A percentile compares a stretch with the other conserved stretches of the same genome.
Conservation (phyloP, 2,797 vertebrate species). For the Chloroceryle amazona region DNA sequence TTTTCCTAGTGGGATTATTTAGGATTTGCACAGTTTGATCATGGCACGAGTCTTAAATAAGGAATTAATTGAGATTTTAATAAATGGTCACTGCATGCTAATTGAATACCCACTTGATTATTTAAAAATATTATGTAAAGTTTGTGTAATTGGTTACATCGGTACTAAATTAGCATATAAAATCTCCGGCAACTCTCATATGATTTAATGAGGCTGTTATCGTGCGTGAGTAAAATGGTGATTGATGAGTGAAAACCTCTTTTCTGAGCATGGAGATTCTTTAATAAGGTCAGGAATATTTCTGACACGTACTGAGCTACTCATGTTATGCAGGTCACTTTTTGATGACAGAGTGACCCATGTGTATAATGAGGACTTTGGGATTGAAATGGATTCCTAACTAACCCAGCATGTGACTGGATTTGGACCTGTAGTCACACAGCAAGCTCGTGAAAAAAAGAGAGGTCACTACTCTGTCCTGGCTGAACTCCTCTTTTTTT, state of each 20-base stretch:
- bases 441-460: neutral
- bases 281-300: conserved; percentile 71
- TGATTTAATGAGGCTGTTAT: conserved; percentile 75
- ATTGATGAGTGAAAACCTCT: conserved; percentile 66
- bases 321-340: conserved; percentile 56
- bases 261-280: conserved; percentile 10
- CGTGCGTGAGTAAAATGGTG: conserved; percentile 55
- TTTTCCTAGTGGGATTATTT: conserved; percentile 56
- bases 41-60: conserved; percentile 47
- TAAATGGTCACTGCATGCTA: conserved; percentile 68
- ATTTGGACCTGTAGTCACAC: conserved; percentile 18
- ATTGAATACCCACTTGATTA: conserved; percentile 72
- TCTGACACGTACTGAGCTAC: conserved; percentile 55
- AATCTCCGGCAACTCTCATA: conserved; percentile 66
- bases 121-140: conserved; percentile 75
- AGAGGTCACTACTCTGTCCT: conserved; percentile 30
- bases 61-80: conserved; percentile 70
- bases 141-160: conserved; percentile 74
- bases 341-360: conserved; percentile 49
- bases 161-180: conserved; percentile 72
- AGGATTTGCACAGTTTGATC: conserved; percentile 63
- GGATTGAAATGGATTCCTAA: conserved; percentile 41
- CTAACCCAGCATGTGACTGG: conserved; percentile 19
- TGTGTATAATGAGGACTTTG: conserved; percentile 28
- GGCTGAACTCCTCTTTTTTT: conserved; percentile 12